Base-by-base conservation (phyloP, 1,140 invertebrate species). In the Aethina tumida region DNA sequence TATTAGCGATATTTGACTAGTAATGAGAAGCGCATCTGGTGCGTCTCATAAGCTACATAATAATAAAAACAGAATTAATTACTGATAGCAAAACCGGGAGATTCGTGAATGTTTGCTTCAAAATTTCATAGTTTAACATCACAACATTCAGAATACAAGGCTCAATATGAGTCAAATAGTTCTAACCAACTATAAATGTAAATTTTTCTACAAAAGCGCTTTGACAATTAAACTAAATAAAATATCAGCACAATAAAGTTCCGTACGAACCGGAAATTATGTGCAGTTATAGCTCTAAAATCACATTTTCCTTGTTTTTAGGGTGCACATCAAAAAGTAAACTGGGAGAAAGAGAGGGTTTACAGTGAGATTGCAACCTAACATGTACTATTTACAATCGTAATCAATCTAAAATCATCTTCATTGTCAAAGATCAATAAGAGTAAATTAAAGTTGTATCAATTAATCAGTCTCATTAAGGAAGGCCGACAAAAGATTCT, bases 401-500 rank as follows among this genome's bases (percentile, higher is more conserved):
- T 17, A 28, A 30, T 20, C 29, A 29, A 40, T 25, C 10, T 26
- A 24, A 19, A 16, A 25, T 18, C 24, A 39, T 39, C 43, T 45
- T 33, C 35, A 18, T 42, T 31, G 31, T 35, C 44, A 39, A 20
- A 37, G 29, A 30, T 27, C 20, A 19, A 33, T 22, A 34, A 42
- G 34, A 41, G 36, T 24, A 26, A 41, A 27, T 41, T 41, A 41
- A 35, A 35, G 33, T 43, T 37, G 28, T 33, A 38, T 35, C 28
- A 38, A 17, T 28, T 30, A 45, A 45, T 45, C 44, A 47, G 44
- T 47, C 44, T 47, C 44, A 47, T 47, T 37, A 33, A 47, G 40
- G 40, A 43, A 43, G 39, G 44, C 35, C 39, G 39, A 39, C 43
- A 29, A 15, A 15, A 32, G 29, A 29, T 40, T 40, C 36, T 20